Conservation (phyloP, 2,113 vertebrate species). For the Brachyhypopomus gauderio region DNA sequence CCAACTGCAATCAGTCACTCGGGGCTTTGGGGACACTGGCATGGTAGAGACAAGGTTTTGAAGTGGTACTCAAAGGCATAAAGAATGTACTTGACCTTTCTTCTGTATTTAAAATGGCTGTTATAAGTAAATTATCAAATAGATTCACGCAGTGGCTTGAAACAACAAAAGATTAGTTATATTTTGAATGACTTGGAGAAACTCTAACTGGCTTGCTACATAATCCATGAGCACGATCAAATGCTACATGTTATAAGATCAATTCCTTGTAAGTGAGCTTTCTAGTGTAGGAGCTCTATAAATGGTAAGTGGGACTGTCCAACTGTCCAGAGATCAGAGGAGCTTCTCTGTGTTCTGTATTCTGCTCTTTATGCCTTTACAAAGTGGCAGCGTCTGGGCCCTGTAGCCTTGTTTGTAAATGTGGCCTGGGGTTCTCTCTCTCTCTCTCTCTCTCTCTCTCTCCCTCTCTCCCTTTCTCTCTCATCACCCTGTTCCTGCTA, state of each 20-base stretch:
- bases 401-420: constrained; percentile 45
- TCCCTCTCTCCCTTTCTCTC: constrained; percentile 27
- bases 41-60: constrained; percentile 9
- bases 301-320: background rate
- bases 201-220: background rate
- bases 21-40: constrained; percentile 24
- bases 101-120: constrained; percentile 14
- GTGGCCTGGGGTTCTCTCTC: constrained; percentile 50
- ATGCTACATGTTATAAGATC: too few species aligned
- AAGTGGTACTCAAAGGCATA: constrained; percentile 43
- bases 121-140: constrained; percentile 14
- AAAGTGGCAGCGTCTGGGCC: constrained; percentile 30
- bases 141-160: background rate
- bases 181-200: background rate
- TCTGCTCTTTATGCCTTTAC: constrained; percentile 36
- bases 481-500: constrained; percentile 43
- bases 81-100: constrained; percentile 33
- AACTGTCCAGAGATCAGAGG: constrained; percentile 37
- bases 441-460: constrained; percentile 43
- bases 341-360: constrained; percentile 25
- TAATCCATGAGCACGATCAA: too few species aligned
- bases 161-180: background rate
- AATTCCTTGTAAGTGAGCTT: too few species aligned
- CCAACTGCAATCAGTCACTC: constrained; percentile 27
- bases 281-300: too few species aligned